phyloP scores from a whole-genome alignment of 2,888 invertebrate species.

The Crossocerus cetratus region DNA sequence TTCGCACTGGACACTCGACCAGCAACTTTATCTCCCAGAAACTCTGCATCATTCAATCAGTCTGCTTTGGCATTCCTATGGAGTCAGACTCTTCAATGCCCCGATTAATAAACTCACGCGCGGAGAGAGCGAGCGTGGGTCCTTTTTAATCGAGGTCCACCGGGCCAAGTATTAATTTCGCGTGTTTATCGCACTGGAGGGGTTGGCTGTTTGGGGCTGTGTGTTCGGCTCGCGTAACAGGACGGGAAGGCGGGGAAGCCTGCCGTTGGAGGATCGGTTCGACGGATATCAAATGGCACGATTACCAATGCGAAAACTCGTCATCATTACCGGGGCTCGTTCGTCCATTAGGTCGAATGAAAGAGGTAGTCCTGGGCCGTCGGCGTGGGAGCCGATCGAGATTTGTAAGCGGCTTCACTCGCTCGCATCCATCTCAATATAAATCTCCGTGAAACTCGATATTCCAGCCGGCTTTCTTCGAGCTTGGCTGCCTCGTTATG shows the following conservation, averaged over 20 bases:
- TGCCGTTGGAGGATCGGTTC: not conserved
- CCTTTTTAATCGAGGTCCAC: too few relatives aligned
- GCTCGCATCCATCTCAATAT: not conserved
- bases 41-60: too few relatives aligned
- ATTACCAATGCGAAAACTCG: conserved; percentile 3
- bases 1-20: not conserved
- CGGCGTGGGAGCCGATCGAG: not conserved
- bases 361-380: not conserved
- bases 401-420: not conserved
- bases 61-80: too few relatives aligned
- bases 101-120: too few relatives aligned
- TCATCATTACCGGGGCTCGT: conserved; percentile 1
- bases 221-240: not conserved
- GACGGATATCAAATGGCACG: not conserved
- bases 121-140: too few relatives aligned
- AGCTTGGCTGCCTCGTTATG: not conserved
- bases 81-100: too few relatives aligned
- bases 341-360: not conserved
- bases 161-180: too few relatives aligned
- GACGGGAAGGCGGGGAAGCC: not conserved
- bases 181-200: too few relatives aligned
- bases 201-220: not conserved
- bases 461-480: not conserved
- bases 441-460: conserved; percentile 3
- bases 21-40: not conserved